phyloP scores from a whole-genome alignment of 2,797 vertebrate genomes.

The Caiman crocodilus region DNA sequence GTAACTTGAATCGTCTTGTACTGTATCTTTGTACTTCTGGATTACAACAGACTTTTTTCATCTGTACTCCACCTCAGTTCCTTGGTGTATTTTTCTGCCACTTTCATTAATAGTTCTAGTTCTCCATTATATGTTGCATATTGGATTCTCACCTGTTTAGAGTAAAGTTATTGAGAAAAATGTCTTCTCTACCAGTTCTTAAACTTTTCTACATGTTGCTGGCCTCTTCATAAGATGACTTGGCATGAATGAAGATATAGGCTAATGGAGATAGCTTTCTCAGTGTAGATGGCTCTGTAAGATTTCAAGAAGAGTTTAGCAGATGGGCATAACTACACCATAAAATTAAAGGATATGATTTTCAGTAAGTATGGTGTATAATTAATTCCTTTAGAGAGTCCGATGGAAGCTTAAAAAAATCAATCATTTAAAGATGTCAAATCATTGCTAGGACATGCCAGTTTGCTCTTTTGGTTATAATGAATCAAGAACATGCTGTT shows the following conservation, averaged over 20 bases:
- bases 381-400: neutral
- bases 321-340: neutral
- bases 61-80: neutral
- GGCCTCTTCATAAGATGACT: neutral
- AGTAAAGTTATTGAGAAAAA: neutral
- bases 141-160: neutral
- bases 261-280: neutral
- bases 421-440: neutral
- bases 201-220: neutral
- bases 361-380: neutral
- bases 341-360: neutral
- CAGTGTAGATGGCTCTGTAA: neutral
- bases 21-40: neutral
- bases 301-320: neutral
- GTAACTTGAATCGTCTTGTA: neutral
- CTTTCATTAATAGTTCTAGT: neutral
- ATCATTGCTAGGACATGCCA: neutral
- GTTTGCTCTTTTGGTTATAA: neutral
- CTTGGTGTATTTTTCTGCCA: neutral
- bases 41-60: neutral
- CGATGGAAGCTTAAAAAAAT: neutral
- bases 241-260: fast-evolving
- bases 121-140: neutral
- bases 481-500: neutral
- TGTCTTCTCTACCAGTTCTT: neutral